Evolutionary conservation across 2,797 vertebrate species (phyloP), one percentile per base, ranked within the genome.

Genomic region (Syngnathus acus): DNA sequence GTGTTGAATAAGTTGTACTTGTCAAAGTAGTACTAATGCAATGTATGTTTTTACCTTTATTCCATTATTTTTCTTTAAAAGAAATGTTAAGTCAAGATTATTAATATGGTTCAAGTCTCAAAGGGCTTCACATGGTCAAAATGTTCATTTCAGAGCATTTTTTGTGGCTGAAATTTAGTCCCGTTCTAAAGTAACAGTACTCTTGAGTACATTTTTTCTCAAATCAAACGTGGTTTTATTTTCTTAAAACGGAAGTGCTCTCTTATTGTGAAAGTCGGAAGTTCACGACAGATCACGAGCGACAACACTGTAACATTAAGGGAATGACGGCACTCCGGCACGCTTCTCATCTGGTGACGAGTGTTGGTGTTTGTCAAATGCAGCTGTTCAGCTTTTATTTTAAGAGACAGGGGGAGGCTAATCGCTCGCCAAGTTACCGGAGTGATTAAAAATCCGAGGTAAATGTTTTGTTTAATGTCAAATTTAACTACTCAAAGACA

Each of bases 231-330:
- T 4, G 38, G 4, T n/a, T 59, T 59, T 19, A 61, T 42, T 62
- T 43, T 42, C 1, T 21, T 50, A 19, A 23, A 62, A 21, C 60
- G 60, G 60, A 62, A 62, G 60, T 32, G 0, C 0, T 16, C 69
- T 77, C 67, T 83, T 82, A 81, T 74, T 79, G 4, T 82, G 77
- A 80, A 81, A 26, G 13, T 6, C 69, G 71, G 77, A 66, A 70
- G 9, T 40, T 17, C 23, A n/a, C 19, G 3, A 19, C 21, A 6
- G 37, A 5, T 62, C 5, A 21, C 48, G 47, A 64, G 10, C 26
- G 23, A 32, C 14, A 58, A 59, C n/a, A n/a, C 11, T n/a, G 0
- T 47, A 54, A 1, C n/a, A 7, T 1, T 5, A n/a, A 0, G 43
- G 40, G 47, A 37, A n/a, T 67, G 50, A 68, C 43, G 23, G 42